These are phyloP conservation scores for Gasterosteus aculeatus DNA, from an alignment of 2,113 vertebrate species.

Conservation along the genomic window DNA sequence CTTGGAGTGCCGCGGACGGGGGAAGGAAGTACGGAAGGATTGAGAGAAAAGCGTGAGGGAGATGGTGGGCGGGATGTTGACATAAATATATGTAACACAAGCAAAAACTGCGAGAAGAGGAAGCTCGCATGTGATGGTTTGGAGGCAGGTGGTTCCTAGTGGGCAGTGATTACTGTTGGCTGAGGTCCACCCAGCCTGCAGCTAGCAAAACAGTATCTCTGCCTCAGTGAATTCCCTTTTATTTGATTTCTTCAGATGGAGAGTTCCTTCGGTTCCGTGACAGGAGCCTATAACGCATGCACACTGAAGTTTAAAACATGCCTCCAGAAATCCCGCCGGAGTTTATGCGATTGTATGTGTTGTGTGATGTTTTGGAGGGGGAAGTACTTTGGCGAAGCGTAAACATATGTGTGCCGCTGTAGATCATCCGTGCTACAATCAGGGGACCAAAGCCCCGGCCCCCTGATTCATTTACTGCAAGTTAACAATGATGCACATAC, in stretches of 20 bases:
- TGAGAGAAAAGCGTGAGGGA: background rate
- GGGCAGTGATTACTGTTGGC: slow-evolving; percentile 77
- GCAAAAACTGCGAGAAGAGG: slow-evolving; percentile 38
- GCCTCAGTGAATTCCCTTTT: slow-evolving; percentile 73
- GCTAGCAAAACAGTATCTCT: slow-evolving; percentile 77
- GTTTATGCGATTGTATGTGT: slow-evolving; percentile 46
- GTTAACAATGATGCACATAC: slow-evolving; percentile 57
- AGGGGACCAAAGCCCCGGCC: slow-evolving; percentile 37
- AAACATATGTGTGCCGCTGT: slow-evolving; percentile 52
- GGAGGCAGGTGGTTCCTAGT: slow-evolving; percentile 74
- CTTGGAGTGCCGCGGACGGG: background rate
- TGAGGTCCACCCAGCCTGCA: slow-evolving; percentile 71
- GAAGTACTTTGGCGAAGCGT: slow-evolving; percentile 40
- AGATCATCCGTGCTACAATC: slow-evolving; percentile 59
- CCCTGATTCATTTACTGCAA: slow-evolving; percentile 60
- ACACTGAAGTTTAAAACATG: slow-evolving; percentile 51
- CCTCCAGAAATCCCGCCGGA: slow-evolving; percentile 52
- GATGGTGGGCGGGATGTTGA: slow-evolving; percentile 17
- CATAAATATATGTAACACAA: slow-evolving; percentile 39
- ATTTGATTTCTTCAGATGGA: slow-evolving; percentile 63
- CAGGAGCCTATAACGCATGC: slow-evolving; percentile 34
- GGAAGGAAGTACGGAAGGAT: background rate
- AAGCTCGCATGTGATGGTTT: slow-evolving; percentile 47
- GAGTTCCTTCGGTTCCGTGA: slow-evolving; percentile 51
- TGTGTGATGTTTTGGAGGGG: slow-evolving; percentile 30